phyloP scores from a whole-genome alignment of 2,888 invertebrate genomes.

The Incurvaria masculella region DNA sequence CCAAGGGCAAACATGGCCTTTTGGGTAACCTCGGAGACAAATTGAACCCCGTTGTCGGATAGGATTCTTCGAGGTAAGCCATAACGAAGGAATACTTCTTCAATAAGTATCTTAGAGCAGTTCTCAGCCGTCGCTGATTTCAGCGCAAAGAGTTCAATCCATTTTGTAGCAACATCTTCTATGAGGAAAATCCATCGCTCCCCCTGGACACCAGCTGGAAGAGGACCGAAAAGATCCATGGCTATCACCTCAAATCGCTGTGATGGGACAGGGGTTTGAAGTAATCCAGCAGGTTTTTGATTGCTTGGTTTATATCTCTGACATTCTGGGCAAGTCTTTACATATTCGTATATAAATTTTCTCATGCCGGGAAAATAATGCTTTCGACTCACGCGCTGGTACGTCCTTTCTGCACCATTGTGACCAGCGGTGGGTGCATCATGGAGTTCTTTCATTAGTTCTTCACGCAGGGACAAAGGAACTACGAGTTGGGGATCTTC shows the following conservation, averaged over 20 bases:
- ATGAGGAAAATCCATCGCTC: slow-evolving; percentile 16
- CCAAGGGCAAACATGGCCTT: slow-evolving; percentile 16
- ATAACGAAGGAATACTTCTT: slow-evolving; percentile 26
- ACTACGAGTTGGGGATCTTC: slow-evolving; percentile 6
- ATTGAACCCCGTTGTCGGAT: slow-evolving; percentile 27
- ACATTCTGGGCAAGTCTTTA: slow-evolving; percentile 15
- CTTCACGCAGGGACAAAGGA: background rate
- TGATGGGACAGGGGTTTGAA: slow-evolving; percentile 10
- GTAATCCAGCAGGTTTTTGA: slow-evolving; percentile 12
- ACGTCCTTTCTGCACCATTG: slow-evolving; percentile 9
- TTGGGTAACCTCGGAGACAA: slow-evolving; percentile 25
- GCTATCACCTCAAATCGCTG: slow-evolving; percentile 13
- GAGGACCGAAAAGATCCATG: slow-evolving; percentile 22
- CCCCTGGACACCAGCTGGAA: slow-evolving; percentile 9
- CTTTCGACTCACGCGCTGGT: slow-evolving; percentile 1
- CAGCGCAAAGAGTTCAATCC: slow-evolving; percentile 19
- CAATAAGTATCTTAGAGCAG: slow-evolving; percentile 20
- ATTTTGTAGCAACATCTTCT: slow-evolving; percentile 18
- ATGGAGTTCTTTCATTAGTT: background rate
- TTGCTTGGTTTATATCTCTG: slow-evolving; percentile 15
- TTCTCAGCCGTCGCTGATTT: slow-evolving; percentile 16
- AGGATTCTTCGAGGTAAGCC: slow-evolving; percentile 23
- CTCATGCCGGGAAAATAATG: slow-evolving; percentile 16
- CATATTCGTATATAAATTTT: slow-evolving; percentile 10
- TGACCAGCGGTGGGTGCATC: slow-evolving; percentile 13